phyloP scores from a whole-genome alignment of 2,113 vertebrate species.

The Malurus cyaneus region DNA sequence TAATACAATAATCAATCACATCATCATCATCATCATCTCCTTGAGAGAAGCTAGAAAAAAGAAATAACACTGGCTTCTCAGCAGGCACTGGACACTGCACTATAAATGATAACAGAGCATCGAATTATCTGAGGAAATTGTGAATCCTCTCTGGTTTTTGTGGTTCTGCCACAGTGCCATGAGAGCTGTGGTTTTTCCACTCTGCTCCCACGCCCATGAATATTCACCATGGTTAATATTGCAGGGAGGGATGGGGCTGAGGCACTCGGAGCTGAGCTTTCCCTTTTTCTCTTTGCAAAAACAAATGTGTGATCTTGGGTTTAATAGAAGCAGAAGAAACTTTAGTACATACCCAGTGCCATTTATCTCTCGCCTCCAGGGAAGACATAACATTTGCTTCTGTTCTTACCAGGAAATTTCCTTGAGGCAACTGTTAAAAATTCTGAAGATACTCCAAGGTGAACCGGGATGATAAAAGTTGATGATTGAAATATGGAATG shows the following conservation, averaged over 20 bases:
- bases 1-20: too few species aligned
- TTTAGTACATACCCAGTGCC: not conserved
- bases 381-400: conserved; percentile 31
- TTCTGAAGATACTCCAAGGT: conserved; percentile 34
- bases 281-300: not conserved
- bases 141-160: not conserved
- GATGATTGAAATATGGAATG: not conserved
- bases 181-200: not conserved
- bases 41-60: not conserved
- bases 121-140: not conserved
- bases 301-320: not conserved
- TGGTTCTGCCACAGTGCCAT: not conserved
- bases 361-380: conserved; percentile 41
- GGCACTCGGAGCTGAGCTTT: not conserved
- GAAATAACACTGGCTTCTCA: not conserved
- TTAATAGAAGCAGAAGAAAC: not conserved
- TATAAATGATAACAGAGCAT: not conserved
- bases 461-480: conserved; percentile 12
- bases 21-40: not conserved
- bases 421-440: conserved; percentile 43
- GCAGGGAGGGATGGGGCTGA: not conserved
- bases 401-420: conserved; percentile 24
- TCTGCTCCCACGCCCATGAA: not conserved
- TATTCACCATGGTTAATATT: not conserved
- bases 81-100: not conserved